phyloP scores from a whole-genome alignment of 2,797 vertebrate genomes.

The Rhinichthys osculus region DNA sequence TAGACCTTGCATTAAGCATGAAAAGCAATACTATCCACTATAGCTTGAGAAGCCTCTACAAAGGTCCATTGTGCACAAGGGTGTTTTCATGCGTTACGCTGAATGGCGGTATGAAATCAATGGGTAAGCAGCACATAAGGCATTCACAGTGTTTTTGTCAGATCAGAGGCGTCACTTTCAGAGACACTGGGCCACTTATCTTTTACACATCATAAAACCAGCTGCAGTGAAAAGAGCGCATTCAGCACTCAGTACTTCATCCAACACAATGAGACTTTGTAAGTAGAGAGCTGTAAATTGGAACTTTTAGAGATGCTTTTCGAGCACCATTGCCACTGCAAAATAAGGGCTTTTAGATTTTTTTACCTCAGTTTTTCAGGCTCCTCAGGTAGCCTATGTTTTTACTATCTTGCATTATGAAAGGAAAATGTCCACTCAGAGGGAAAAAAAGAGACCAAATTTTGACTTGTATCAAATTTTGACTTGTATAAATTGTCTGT shows the following conservation, averaged over 20 bases:
- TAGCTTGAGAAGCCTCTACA: constrained; percentile 59
- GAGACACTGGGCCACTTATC: constrained; percentile 64
- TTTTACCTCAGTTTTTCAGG: background rate
- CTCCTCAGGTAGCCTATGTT: background rate
- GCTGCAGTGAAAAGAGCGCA: constrained; percentile 57
- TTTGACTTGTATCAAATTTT: no score
- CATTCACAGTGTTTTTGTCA: constrained; percentile 56
- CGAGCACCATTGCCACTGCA: constrained; percentile 17
- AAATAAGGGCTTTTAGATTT: constrained; percentile 25
- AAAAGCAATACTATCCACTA: constrained; percentile 58
- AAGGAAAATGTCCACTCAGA: background rate
- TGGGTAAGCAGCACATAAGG: constrained; percentile 59
- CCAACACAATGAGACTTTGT: constrained; percentile 64
- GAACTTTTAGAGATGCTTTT: constrained; percentile 44
- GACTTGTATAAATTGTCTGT: background rate
- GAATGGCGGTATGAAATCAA: constrained; percentile 65
- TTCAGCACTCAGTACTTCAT: constrained; percentile 58
- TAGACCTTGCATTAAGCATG: constrained; percentile 61
- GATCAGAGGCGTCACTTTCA: constrained; percentile 56
- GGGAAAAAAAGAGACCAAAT: background rate
- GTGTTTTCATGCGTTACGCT: constrained; percentile 62
- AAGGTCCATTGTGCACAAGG: constrained; percentile 64
- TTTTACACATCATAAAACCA: constrained; percentile 60
- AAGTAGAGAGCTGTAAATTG: constrained; percentile 51
- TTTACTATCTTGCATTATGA: background rate